These are phyloP conservation scores for Moxostoma hubbsi DNA, from an alignment of 2,797 vertebrate species.

Conservation along the genomic window DNA sequence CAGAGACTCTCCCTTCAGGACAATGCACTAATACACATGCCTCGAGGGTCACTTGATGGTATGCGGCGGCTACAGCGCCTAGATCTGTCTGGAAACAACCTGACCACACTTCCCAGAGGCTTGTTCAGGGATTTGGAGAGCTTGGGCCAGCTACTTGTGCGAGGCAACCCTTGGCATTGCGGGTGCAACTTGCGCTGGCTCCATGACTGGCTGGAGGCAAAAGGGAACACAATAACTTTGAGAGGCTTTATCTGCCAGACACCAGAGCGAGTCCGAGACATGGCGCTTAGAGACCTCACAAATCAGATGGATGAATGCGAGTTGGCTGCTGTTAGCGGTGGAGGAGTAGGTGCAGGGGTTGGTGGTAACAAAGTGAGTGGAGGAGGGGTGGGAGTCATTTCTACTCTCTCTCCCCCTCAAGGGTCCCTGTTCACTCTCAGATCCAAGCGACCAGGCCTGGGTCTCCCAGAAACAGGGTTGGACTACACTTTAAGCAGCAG, in stretches of 20 bases:
- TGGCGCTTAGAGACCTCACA: conserved; percentile 86
- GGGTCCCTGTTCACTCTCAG: conserved; percentile 90
- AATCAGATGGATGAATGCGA: conserved; percentile 92
- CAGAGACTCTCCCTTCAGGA: conserved; percentile 91
- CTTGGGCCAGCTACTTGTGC: conserved; percentile 85
- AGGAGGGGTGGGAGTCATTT: conserved; percentile 60
- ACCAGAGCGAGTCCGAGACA: conserved; percentile 86
- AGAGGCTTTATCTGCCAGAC: conserved; percentile 90
- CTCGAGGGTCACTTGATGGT: conserved; percentile 84
- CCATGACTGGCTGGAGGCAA: conserved; percentile 87
- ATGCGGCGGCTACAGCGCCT: conserved; percentile 87
- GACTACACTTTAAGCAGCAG: conserved; percentile 88
- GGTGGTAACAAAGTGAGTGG: conserved; percentile 70
- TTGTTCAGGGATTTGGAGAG: conserved; percentile 89
- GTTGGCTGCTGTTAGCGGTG: conserved; percentile 53
- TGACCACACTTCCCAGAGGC: conserved; percentile 89
- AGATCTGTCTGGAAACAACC: conserved; percentile 94
- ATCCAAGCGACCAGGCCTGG: conserved; percentile 85
- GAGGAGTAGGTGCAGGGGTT: conserved; percentile 58
- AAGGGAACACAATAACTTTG: conserved; percentile 85
- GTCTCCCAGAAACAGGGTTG: conserved; percentile 83
- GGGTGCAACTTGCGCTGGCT: conserved; percentile 93
- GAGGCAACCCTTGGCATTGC: conserved; percentile 96
- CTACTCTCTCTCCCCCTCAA: conserved; percentile 82
- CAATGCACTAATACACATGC: conserved; percentile 91